Base-by-base conservation (phyloP, 2,797 vertebrate genomes). In the Crax fasciolata region DNA sequence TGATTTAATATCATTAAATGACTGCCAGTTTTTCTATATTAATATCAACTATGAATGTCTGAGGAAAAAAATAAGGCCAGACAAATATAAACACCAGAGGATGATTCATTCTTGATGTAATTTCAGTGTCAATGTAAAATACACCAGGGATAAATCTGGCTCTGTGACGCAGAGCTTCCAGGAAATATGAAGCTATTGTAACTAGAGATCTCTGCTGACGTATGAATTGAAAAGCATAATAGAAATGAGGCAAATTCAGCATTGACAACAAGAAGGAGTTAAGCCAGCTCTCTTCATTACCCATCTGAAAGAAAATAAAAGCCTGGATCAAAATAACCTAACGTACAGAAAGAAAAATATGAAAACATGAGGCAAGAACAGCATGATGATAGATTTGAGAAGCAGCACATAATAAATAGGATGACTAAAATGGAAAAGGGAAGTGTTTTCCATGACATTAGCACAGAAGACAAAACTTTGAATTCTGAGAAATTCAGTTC, bases 161-260 rank as follows among this genome's bases (percentile, higher is more conserved):
- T 61, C 72, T 1, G 1, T 94, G 96, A 96, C 28, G 65, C 92
- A 93, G 83, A 93, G 83, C 78, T 96, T 97, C 97, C 96, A 97
- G 92, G 96, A 97, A 96, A 96, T 66, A 82, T 87, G 67, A 93
- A 93, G 67, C 48, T 89, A 58, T 92, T 95, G 95, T 94, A 97
- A 97, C 86, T 49, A 80, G 92, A 97, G 94, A 93, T 77, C 87
- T 96, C 41, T 18, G 76, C 89, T 97, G 94, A 97, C 43, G 84
- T 96, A 93, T 88, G 58, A 95, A 94, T 72, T 90, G 92, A 95
- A 95, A 93, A 95, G 75, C 73, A 93, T 94, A 92, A 83, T 18
- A 96, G 82, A 86, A 96, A 93, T 89, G 75, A 95, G 55, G 75
- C 25, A 93, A 95, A 95, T 87, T 74, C 91, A 94, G 66, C 63